Evolutionary conservation across 2,888 invertebrate species (phyloP).

Genomic region (Lasioglossum lativentre): DNA sequence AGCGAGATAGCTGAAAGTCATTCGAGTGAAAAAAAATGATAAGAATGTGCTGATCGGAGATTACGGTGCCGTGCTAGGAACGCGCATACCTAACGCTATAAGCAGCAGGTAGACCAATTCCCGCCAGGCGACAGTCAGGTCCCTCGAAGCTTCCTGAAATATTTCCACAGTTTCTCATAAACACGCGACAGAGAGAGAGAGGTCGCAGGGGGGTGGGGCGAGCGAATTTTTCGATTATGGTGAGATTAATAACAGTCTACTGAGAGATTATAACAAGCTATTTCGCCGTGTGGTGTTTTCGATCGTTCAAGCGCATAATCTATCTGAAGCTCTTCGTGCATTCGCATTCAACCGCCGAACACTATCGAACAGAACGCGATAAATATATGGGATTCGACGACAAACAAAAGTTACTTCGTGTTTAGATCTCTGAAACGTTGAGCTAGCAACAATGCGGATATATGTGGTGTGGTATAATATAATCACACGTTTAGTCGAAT

Average conservation of each 20-base stretch:
- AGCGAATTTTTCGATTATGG: not conserved
- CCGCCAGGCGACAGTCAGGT: constrained; percentile 87
- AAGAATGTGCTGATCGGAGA: constrained; percentile 15
- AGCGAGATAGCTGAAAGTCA: constrained; percentile 86
- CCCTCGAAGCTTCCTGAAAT: constrained; percentile 87
- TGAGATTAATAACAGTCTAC: not conserved
- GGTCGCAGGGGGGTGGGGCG: not conserved
- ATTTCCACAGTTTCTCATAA: constrained; percentile 26
- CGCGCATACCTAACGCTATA: constrained; percentile 86
- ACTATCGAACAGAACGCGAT: not conserved
- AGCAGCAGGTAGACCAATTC: constrained; percentile 87
- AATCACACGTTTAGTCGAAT: not conserved
- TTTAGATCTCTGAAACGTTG: not conserved
- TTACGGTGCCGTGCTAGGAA: not conserved
- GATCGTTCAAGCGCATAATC: not conserved
- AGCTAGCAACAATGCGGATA: not conserved
- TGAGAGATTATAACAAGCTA: not conserved
- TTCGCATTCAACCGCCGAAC: not conserved
- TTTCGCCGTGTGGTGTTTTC: not conserved
- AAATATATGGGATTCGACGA: not conserved
- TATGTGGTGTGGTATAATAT: no score
- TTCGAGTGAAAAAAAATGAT: constrained; percentile 28
- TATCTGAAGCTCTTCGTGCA: constrained; percentile 9
- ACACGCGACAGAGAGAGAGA: not conserved
- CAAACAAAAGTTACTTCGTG: not conserved